Base-by-base conservation (phyloP, 2,113 vertebrate genomes). In the Semicossyphus pulcher region DNA sequence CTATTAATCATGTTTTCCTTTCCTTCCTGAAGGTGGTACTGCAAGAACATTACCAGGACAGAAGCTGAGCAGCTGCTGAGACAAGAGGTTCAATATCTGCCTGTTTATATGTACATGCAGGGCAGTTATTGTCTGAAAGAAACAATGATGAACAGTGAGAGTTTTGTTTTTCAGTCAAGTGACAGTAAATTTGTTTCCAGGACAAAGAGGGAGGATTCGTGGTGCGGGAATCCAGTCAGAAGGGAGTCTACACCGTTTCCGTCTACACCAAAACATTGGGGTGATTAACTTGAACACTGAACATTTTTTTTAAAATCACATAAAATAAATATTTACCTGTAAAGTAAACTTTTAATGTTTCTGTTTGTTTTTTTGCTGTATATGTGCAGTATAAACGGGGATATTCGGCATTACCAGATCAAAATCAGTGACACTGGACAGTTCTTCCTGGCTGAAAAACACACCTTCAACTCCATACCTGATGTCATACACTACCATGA, bases 161-260 rank as follows among this genome's bases (percentile, higher is more conserved):
- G 16, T 39, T 37, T 11, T 14, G 3, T 11, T 37, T 10, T 37
- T 37, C 1, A 39, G 14, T 4, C 14, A 15, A n/a, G 1, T 37
- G 23, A 48, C 41, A 11, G 4, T 5, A 11, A 12, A 4, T 76
- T 12, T 63, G 47, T 18, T 66, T 84, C 6, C 83, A 97, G 96
- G 89, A 88, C 58, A 97, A 93, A 84, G 95, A 97, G 75, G 96
- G 96, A 0, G 92, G 95, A 0, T 97, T 96, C 66, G 85, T 97
- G 63, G 96, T 97, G 65, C 94, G 96, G 72, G 94, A 96, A 78
- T 97, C 96, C 29, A 97, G 95, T 72, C 95, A 93, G 75, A 88
- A 90, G 25, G 95, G 95, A 20, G 78, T 91, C 34, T 95, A 96
- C 80, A 97, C 94, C 0, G 94, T 97, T 44, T 97, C 95, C 0